Evolutionary conservation across 2,888 invertebrate genomes (phyloP).

Genomic region (Macaria notata): DNA sequence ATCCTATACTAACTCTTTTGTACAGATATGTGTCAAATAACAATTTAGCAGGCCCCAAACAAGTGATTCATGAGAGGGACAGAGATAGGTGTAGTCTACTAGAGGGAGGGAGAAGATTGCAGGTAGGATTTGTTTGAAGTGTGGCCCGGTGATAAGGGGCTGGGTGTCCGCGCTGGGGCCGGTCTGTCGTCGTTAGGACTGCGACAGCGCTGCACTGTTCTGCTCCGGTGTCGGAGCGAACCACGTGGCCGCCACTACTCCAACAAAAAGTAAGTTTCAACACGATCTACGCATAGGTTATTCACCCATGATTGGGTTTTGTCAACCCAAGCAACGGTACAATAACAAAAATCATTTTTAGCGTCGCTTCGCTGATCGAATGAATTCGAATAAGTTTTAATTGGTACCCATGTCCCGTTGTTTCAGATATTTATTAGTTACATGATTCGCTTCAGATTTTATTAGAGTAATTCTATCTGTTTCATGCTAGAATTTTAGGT

Average conservation of each 20-base stretch:
- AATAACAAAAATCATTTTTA: too few species aligned
- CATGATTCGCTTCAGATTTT: too few species aligned
- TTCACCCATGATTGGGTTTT: constrained; percentile 16
- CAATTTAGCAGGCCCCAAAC: constrained; percentile 30
- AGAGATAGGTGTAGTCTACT: constrained; percentile 23
- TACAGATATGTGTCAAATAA: constrained; percentile 18
- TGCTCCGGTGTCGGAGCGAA: constrained; percentile 41
- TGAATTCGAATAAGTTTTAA: too few species aligned
- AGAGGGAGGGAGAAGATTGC: constrained; percentile 38
- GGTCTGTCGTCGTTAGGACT: constrained; percentile 69
- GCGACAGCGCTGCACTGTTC: constrained; percentile 65
- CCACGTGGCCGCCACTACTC: constrained; percentile 70
- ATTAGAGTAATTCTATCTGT: too few species aligned
- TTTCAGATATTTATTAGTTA: too few species aligned
- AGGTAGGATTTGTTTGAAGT: constrained; percentile 39
- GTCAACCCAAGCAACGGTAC: constrained; percentile 1
- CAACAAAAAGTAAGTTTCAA: constrained; percentile 62
- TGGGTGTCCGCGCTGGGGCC: constrained; percentile 14
- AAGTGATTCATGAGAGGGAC: constrained; percentile 37
- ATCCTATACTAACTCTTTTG: not conserved
- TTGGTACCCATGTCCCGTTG: too few species aligned
- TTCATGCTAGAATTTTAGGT: too few species aligned
- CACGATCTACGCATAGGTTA: constrained; percentile 27
- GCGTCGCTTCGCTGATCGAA: too few species aligned
- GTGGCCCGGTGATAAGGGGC: constrained; percentile 47